These are phyloP conservation scores for Leptodirus hochenwartii DNA, from an alignment of 2,888 invertebrate species.

Conservation along the genomic window DNA sequence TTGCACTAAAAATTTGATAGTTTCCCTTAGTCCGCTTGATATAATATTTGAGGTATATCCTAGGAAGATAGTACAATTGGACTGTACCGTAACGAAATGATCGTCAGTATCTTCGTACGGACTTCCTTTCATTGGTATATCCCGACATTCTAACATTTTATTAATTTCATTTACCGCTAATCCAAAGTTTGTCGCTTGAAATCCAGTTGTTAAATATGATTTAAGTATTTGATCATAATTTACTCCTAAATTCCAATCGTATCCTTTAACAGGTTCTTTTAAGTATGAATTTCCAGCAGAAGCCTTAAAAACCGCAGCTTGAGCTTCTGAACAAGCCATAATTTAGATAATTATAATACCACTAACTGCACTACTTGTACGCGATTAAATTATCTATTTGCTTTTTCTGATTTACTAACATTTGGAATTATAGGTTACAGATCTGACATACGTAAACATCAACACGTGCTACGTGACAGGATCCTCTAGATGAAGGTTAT, in stretches of 20 bases:
- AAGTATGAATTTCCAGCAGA: too few species aligned
- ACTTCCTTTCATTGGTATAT: slow-evolving; percentile 47
- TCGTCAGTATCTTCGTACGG: slow-evolving; percentile 55
- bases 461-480: too few species aligned
- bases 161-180: slow-evolving; percentile 80
- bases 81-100: slow-evolving; percentile 52
- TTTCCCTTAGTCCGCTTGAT: slow-evolving; percentile 86
- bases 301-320: too few species aligned
- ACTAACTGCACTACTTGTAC: too few species aligned
- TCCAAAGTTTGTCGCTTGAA: slow-evolving; percentile 94
- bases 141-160: slow-evolving; percentile 69
- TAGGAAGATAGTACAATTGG: slow-evolving; percentile 86
- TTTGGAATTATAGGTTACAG: too few species aligned
- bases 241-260: slow-evolving; percentile 83
- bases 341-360: too few species aligned
- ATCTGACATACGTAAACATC: too few species aligned
- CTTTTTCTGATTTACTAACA: too few species aligned
- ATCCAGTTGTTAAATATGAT: slow-evolving; percentile 71
- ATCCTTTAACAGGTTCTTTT: slow-evolving; percentile 49
- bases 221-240: slow-evolving; percentile 71
- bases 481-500: too few species aligned
- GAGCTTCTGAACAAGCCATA: too few species aligned
- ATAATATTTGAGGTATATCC: slow-evolving; percentile 97
- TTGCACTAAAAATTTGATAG: slow-evolving; percentile 70
- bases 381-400: too few species aligned